Evolutionary conservation across 35 echinoderm and acorn worm genomes (phyloP).

Genomic region (Stichopus chloronotus): DNA sequence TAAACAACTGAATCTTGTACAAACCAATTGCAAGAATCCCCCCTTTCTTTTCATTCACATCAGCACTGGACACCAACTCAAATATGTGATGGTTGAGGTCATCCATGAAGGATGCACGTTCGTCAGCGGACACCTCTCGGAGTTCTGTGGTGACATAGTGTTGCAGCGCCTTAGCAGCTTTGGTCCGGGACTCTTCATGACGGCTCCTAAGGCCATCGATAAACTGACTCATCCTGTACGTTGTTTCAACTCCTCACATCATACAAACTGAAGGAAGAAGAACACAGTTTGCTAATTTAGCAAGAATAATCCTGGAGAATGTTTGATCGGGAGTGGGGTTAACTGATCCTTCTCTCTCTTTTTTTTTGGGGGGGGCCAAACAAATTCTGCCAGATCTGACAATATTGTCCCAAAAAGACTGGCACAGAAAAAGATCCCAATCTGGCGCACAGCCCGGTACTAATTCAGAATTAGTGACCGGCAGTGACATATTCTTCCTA

Average conservation of each 20-base stretch:
- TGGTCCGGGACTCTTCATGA: constrained; percentile 87
- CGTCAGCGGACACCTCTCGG: constrained; percentile 91
- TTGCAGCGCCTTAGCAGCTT: constrained; percentile 85
- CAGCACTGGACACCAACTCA: constrained; percentile 91
- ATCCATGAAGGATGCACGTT: constrained; percentile 93
- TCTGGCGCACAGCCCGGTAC: no score
- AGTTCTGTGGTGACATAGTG: constrained; percentile 99
- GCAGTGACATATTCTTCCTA: no score
- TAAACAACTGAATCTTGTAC: neutral
- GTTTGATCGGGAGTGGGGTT: no score
- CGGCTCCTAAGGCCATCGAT: constrained; percentile 89
- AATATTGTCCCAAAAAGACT: no score
- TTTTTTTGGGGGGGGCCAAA: no score
- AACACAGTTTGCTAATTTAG: neutral
- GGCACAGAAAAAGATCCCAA: no score
- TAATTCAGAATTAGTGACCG: no score
- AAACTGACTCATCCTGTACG: constrained; percentile 71
- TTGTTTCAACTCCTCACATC: neutral
- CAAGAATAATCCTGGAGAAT: no score
- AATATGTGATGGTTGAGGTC: constrained; percentile 94
- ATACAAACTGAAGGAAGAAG: neutral
- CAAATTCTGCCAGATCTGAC: no score
- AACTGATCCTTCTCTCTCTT: no score
- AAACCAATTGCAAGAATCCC: constrained; percentile 95
- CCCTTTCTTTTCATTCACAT: constrained; percentile 99